Evolutionary conservation across 2,797 vertebrate species (phyloP).

Genomic region (Psittacula derbiana): DNA sequence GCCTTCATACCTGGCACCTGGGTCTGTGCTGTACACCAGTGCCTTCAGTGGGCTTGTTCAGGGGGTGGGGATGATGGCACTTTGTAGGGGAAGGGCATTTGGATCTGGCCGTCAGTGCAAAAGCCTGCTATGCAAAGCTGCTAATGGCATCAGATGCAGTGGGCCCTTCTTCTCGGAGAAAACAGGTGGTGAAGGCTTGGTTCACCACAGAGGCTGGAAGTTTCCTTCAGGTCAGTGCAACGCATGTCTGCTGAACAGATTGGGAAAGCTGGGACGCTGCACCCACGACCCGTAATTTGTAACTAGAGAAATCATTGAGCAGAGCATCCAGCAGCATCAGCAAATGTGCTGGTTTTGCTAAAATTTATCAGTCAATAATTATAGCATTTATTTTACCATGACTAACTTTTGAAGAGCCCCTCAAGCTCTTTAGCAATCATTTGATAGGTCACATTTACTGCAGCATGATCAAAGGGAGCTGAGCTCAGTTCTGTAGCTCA

Average conservation of each 20-base stretch:
- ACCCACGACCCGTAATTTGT: fast-evolving
- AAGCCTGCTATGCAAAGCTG: not conserved
- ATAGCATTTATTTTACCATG: slow-evolving; percentile 5
- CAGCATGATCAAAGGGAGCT: not conserved
- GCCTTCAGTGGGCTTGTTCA: fast-evolving
- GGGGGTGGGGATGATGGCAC: not conserved
- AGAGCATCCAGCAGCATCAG: not conserved
- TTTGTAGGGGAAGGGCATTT: fast-evolving
- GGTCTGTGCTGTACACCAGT: not conserved
- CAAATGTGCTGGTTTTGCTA: not conserved
- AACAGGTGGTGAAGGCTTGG: not conserved
- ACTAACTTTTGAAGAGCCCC: slow-evolving; percentile 30
- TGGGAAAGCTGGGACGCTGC: not conserved
- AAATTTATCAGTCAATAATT: slow-evolving; percentile 39
- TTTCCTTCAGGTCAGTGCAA: not conserved
- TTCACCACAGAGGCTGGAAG: not conserved
- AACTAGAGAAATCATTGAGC: not conserved
- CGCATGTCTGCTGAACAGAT: not conserved
- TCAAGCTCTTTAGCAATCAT: slow-evolving; percentile 1
- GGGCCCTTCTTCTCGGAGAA: not conserved
- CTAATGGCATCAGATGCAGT: not conserved
- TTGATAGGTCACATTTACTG: not conserved
- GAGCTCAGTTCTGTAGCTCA: not conserved
- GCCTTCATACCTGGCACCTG: not conserved
- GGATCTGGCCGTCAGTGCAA: not conserved